Percentiles rank a stretch among this genome's conserved stretches.
phyloP scores from a whole-genome alignment of 1,140 invertebrate genomes.

The Drosophila hydei region DNA sequence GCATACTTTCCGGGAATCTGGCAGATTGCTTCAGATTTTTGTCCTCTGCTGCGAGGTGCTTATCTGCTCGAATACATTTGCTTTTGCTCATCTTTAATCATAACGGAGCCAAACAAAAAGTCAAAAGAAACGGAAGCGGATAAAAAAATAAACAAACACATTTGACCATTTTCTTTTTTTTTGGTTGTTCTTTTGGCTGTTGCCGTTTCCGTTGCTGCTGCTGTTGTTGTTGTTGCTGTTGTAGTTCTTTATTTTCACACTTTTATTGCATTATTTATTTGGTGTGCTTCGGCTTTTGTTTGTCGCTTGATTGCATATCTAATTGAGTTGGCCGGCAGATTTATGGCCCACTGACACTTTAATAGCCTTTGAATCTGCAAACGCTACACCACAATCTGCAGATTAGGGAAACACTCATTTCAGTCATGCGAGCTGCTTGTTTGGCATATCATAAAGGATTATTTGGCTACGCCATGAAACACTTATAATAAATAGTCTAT shows the following conservation, averaged over 20 bases:
- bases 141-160: conserved; percentile 29
- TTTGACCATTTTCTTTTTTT: conserved; percentile 30
- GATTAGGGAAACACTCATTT: conserved; percentile 20
- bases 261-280: conserved; percentile 59
- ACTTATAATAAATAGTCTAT: background rate
- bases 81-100: conserved; percentile 31
- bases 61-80: conserved; percentile 27
- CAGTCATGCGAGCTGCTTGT: background rate
- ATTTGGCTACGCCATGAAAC: background rate
- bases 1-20: conserved; percentile 28
- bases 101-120: conserved; percentile 1
- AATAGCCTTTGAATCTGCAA: conserved; percentile 19
- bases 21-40: background rate
- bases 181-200: conserved; percentile 9
- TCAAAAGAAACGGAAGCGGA: conserved; percentile 17
- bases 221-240: conserved; percentile 13
- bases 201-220: conserved; percentile 7
- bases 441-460: conserved; percentile 2
- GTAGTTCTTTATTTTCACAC: conserved; percentile 46
- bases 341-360: conserved; percentile 42
- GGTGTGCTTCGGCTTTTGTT: conserved; percentile 7
- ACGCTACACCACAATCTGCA: conserved; percentile 16
- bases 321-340: conserved; percentile 53
- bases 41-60: conserved; percentile 10
- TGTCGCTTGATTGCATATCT: conserved; percentile 52